Evolutionary conservation across 2,113 vertebrate genomes (phyloP).

Genomic region (Lepisosteus osseus): DNA sequence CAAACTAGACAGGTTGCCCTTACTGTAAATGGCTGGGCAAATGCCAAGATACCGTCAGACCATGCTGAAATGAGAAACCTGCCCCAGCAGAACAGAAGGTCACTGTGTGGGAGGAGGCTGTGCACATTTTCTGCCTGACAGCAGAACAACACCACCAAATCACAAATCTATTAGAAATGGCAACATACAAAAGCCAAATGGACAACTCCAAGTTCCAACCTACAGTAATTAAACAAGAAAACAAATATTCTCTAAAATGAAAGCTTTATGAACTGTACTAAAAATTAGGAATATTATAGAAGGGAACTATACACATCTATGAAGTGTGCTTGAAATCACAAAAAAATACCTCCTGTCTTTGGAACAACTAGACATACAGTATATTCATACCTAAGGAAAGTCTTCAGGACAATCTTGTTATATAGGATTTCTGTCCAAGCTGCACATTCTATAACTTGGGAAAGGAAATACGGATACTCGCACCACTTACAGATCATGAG

Average conservation of each 20-base stretch:
- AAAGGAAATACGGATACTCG: no score
- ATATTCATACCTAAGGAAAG: no score
- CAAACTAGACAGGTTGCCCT: slow-evolving; percentile 18
- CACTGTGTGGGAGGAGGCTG: slow-evolving; percentile 17
- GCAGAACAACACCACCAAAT: slow-evolving; percentile 23
- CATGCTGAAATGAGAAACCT: slow-evolving; percentile 24
- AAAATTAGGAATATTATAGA: no score
- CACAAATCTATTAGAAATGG: slow-evolving; percentile 23
- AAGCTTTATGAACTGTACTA: slow-evolving; percentile 4
- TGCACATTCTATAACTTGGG: no score
- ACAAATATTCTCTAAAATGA: slow-evolving; percentile 2
- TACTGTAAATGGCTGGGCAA: slow-evolving; percentile 22
- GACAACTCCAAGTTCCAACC: slow-evolving; percentile 24
- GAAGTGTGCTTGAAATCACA: no score
- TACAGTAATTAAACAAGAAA: slow-evolving; percentile 8
- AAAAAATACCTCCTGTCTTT: no score
- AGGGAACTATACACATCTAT: no score
- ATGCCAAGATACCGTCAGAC: slow-evolving; percentile 22
- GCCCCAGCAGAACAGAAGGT: slow-evolving; percentile 26
- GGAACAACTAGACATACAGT: no score
- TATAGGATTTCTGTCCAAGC: no score
- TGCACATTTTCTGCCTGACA: slow-evolving; percentile 26
- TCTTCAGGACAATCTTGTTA: no score
- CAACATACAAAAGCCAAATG: slow-evolving; percentile 24
- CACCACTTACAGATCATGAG: no score